Conservation (phyloP, 2,888 invertebrate species). For the Drosophila emarginata region DNA sequence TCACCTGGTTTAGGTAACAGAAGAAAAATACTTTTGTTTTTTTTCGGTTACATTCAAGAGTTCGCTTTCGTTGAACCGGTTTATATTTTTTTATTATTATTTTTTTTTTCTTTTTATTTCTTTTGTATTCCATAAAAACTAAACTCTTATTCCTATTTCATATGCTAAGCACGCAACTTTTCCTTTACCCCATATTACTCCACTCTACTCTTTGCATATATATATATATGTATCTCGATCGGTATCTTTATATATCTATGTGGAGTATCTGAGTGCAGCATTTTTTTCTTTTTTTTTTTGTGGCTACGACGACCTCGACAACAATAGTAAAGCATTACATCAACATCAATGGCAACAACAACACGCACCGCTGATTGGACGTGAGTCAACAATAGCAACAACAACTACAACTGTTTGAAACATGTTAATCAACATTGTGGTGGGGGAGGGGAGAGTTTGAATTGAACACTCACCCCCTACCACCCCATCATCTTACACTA, state of each 20-base stretch:
- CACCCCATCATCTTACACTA: background rate
- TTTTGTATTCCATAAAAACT: background rate
- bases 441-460: background rate
- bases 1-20: constrained; percentile 35
- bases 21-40: constrained; percentile 11
- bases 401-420: constrained; percentile 27
- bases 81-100: background rate
- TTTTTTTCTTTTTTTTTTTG: constrained; percentile 4
- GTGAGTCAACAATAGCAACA: constrained; percentile 45
- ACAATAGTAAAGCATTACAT: constrained; percentile 65
- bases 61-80: constrained; percentile 54
- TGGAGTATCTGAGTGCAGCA: background rate
- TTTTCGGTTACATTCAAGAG: constrained; percentile 5
- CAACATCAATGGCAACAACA: constrained; percentile 48
- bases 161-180: constrained; percentile 53
- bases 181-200: constrained; percentile 4
- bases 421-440: constrained; percentile 47
- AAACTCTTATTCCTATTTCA: constrained; percentile 54
- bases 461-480: background rate
- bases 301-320: constrained; percentile 57
- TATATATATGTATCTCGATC: constrained; percentile 3
- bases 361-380: constrained; percentile 38
- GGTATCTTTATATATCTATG: background rate
- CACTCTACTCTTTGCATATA: background rate
- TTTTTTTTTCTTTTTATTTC: constrained; percentile 26